Base-by-base conservation (phyloP, 92 coral and sea anemone species). In the Anthopleura xanthogrammica region DNA sequence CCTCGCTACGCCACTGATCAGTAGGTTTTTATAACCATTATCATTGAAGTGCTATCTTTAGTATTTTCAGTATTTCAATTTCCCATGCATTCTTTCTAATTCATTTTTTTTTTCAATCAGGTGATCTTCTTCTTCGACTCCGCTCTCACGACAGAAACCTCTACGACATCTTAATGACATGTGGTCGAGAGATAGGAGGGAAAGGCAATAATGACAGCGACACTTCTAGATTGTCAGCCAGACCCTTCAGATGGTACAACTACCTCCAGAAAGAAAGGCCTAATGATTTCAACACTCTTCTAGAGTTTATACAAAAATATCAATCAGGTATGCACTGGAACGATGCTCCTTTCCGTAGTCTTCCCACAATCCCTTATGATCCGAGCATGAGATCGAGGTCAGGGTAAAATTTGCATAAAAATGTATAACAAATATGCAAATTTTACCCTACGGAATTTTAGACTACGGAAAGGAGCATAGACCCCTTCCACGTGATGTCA, bases 181-280 rank as follows among this genome's bases (percentile, higher is more conserved):
- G 86, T 72, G 86, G 91, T n/a, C 80, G 83, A 24, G 97, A 97
- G 76, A 29, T 89, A 14, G 83, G 86, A 7, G 82, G 72, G 5
- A 83, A 85, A 50, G 83, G 86, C 0, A 78, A 36, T 5, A 78
- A 36, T 5, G 79, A 77, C 8, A 54, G 48, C 43, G 87, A 80
- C 41, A 79, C 74, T 43, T 46, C 82, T 29, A 72, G 77, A 23
- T 36, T 92, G 20, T 80, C 75, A 0, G 19, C 77, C n/a, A 85
- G 94, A 43, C 93, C 97, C 23, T 97, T 97, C 72, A 86, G 80
- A 19, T 90, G 93, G 94, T 97, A 91, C 90, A 97, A 92, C 83
- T 97, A 94, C 76, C 91, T 97, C 39, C 95, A 97, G 88, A 92
- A 92, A 80, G 99, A 97, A 82, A 92, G 94, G 76, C 88, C 98